phyloP scores from a whole-genome alignment of 2,113 vertebrate species.

The Melanotaenia duboulayi region DNA sequence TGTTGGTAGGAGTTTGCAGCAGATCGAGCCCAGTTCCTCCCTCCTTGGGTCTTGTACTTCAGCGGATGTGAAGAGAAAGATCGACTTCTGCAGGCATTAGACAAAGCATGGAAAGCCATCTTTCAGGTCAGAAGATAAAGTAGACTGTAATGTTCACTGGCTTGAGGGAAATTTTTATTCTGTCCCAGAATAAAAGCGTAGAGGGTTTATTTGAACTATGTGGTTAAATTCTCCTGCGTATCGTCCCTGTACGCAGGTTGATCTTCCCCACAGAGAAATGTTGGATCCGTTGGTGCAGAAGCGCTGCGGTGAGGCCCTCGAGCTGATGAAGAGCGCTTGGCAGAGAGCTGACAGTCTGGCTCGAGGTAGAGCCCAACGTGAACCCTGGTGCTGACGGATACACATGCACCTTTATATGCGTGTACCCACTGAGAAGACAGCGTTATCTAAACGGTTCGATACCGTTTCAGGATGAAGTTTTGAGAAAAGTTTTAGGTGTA shows the following conservation, averaged over 20 bases:
- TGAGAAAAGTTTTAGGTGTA: not conserved
- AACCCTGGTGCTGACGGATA: slow-evolving; percentile 90
- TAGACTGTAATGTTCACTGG: too few species aligned
- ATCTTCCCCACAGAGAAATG: slow-evolving; percentile 72
- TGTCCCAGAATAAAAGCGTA: not conserved
- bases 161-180: not conserved
- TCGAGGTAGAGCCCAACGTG: slow-evolving; percentile 90
- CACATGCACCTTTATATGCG: slow-evolving; percentile 1
- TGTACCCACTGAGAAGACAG: not conserved
- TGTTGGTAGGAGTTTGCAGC: slow-evolving; percentile 89
- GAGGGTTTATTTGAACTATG: too few species aligned
- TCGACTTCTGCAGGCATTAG: slow-evolving; percentile 87
- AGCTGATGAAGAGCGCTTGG: slow-evolving; percentile 92
- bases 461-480: not conserved
- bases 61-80: slow-evolving; percentile 91
- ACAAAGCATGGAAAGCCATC: slow-evolving; percentile 84
- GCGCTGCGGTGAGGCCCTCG: slow-evolving; percentile 89
- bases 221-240: not conserved
- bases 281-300: slow-evolving; percentile 79
- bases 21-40: slow-evolving; percentile 86
- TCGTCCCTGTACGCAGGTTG: slow-evolving; percentile 64
- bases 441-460: not conserved
- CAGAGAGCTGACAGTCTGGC: slow-evolving; percentile 96
- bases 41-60: slow-evolving; percentile 94
- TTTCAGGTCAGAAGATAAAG: slow-evolving; percentile 85